Percentiles rank a stretch among this genome's conserved stretches.
phyloP scores from a whole-genome alignment of 2,797 vertebrate genomes.

The Rallus crepitans region DNA sequence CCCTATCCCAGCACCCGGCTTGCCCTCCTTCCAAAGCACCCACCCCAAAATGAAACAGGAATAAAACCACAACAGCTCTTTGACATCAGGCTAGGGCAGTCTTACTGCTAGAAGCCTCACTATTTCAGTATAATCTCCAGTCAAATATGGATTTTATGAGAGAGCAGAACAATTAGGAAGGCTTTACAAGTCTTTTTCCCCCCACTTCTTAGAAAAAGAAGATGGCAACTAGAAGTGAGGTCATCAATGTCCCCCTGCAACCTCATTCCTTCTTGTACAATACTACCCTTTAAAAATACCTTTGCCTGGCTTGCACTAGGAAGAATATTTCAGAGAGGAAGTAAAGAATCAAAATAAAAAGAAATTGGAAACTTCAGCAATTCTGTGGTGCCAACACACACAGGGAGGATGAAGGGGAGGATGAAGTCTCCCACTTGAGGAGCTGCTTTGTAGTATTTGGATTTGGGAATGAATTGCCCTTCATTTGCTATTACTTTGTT shows the following conservation, averaged over 20 bases:
- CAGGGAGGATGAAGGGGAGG: not conserved
- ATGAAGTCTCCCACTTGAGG: not conserved
- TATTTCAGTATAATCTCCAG: slow-evolving; percentile 40
- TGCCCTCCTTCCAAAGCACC: slow-evolving; percentile 15
- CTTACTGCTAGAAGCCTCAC: not conserved
- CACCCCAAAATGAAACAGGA: not conserved
- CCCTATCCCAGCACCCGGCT: not conserved
- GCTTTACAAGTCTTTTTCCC: not conserved
- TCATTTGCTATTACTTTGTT: not conserved
- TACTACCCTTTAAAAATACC: not conserved
- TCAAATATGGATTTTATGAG: slow-evolving; percentile 6
- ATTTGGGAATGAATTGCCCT: not conserved
- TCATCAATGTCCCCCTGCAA: not conserved
- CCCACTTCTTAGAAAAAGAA: not conserved
- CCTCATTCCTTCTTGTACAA: not conserved
- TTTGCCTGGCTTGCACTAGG: not conserved
- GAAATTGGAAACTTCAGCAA: not conserved
- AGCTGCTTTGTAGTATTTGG: not conserved
- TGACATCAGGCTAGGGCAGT: not conserved
- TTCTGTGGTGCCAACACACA: not conserved
- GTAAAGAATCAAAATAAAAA: not conserved
- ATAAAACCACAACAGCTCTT: not conserved
- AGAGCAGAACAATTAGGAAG: not conserved
- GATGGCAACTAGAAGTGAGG: not conserved
- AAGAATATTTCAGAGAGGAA: not conserved